Conservation (phyloP, 2,888 invertebrate genomes). For the Leistus spinibarbis region DNA sequence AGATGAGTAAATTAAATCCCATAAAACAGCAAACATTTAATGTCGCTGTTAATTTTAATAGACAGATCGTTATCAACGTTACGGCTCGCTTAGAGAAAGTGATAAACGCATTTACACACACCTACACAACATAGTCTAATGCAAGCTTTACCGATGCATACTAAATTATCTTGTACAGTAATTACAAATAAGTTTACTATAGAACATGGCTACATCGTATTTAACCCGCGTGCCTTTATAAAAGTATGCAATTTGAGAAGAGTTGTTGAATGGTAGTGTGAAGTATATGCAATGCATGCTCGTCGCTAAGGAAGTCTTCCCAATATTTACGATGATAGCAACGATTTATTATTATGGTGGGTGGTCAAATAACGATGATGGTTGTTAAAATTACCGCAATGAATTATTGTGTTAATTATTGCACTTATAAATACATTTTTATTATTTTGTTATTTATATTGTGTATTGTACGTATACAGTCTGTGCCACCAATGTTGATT, state of each 20-base stretch:
- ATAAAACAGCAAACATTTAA: slow-evolving; percentile 6
- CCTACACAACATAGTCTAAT: not conserved
- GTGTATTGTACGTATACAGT: too few relatives aligned
- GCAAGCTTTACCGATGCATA: not conserved
- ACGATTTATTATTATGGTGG: not conserved
- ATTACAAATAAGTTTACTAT: slow-evolving; percentile 11
- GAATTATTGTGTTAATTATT: not conserved
- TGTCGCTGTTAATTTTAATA: slow-evolving; percentile 6
- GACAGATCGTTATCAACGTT: slow-evolving; percentile 6
- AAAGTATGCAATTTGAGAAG: not conserved
- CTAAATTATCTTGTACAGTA: not conserved
- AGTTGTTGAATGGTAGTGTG: not conserved
- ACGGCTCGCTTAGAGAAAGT: not conserved
- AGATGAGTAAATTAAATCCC: slow-evolving; percentile 8
- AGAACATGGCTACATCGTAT: slow-evolving; percentile 5
- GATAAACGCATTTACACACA: not conserved
- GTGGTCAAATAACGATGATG: not conserved
- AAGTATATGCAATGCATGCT: not conserved
- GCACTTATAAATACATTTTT: not conserved
- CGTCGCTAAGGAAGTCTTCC: not conserved
- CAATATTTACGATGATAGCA: not conserved
- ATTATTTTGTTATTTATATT: not conserved
- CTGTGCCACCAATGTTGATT: too few relatives aligned
- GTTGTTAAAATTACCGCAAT: not conserved
- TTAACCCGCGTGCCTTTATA: not conserved